A percentile compares a stretch with the other conserved stretches of the same genome.
These are phyloP conservation scores for Sebastes matsubarae DNA, from an alignment of 2,797 vertebrate species.

Conservation along the genomic window DNA sequence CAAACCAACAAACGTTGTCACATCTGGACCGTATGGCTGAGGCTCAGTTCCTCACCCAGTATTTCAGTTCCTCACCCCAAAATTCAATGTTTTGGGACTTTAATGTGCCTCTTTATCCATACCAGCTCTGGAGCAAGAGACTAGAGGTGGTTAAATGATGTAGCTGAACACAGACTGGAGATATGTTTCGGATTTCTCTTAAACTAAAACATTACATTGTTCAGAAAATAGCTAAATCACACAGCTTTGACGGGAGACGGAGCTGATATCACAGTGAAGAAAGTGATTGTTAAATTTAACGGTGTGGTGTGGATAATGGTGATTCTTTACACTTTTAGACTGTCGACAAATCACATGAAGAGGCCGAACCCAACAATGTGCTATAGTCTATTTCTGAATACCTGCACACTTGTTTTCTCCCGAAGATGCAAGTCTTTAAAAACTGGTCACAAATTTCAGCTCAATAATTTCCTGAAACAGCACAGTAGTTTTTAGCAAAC, in stretches of 20 bases:
- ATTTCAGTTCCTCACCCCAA: too few relatives aligned
- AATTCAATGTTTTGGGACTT: neutral
- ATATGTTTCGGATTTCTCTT: neutral
- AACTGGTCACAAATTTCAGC: neutral
- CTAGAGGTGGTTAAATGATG: neutral
- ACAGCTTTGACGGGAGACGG: neutral
- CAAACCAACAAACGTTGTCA: neutral
- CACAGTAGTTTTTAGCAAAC: neutral
- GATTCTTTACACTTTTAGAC: neutral
- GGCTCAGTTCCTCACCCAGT: neutral
- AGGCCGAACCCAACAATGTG: rapidly evolving
- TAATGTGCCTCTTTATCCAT: neutral
- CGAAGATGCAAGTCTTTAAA: neutral
- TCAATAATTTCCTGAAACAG: too few relatives aligned
- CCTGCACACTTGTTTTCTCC: neutral
- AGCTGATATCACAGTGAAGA: neutral
- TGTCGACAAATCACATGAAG: too few relatives aligned
- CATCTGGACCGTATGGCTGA: neutral
- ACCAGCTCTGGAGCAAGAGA: neutral
- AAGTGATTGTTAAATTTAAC: neutral
- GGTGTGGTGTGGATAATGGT: neutral
- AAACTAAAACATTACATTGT: neutral
- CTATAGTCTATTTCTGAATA: neutral
- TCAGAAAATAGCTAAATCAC: neutral
- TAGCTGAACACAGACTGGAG: neutral